phyloP scores from a whole-genome alignment of 2,113 vertebrate genomes.

The Tursiops truncatus region DNA sequence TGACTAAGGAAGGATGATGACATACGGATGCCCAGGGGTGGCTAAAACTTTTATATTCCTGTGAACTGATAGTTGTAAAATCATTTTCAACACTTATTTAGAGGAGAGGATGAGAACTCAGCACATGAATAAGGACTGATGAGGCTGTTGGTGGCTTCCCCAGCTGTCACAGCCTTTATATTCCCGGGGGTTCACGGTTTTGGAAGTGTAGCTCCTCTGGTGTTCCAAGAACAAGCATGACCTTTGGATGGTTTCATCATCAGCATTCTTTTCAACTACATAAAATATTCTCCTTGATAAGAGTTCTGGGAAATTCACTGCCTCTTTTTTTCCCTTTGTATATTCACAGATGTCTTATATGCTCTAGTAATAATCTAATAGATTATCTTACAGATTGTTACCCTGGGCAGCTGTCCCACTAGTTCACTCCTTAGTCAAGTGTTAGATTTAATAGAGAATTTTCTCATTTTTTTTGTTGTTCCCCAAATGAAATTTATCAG shows the following conservation, averaged over 20 bases:
- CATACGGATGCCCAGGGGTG: background rate
- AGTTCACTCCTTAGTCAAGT: background rate
- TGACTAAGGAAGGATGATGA: background rate
- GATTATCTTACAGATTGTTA: background rate
- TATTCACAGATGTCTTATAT: background rate
- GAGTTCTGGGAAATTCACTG: background rate
- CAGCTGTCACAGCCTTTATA: background rate
- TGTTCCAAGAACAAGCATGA: background rate
- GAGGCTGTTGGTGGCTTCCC: background rate
- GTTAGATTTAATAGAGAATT: background rate
- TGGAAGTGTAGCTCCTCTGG: background rate
- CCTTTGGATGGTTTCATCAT: background rate
- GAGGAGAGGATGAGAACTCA: background rate
- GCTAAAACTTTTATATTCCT: background rate
- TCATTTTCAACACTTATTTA: background rate
- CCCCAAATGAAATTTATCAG: background rate
- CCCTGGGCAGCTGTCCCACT: background rate
- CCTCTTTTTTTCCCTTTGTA: background rate
- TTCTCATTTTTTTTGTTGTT: background rate
- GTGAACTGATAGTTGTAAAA: background rate
- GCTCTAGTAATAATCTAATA: background rate
- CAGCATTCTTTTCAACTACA: background rate
- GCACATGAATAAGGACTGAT: background rate
- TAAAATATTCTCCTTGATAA: background rate
- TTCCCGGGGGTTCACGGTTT: background rate